A percentile compares a stretch with the other conserved stretches of the same genome.
Evolutionary conservation across 1,140 invertebrate genomes (phyloP).

Genomic region (Nephila pilipes): DNA sequence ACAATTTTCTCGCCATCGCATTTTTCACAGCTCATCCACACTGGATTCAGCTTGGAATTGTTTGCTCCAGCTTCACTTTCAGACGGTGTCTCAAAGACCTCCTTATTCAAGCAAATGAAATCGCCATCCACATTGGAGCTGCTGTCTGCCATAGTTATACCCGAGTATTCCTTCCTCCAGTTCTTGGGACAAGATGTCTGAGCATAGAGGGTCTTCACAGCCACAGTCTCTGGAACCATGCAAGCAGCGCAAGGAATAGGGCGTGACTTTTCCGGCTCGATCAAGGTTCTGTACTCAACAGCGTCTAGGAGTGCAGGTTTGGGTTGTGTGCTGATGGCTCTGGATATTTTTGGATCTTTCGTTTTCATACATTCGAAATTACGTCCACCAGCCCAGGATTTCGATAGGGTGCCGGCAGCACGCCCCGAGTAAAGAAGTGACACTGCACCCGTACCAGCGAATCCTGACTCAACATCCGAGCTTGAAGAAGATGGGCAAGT

Average conservation of each 20-base stretch:
- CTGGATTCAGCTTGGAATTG: slow-evolving; percentile 45
- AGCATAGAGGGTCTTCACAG: slow-evolving; percentile 44
- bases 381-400: slow-evolving; percentile 52
- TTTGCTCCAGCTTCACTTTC: neutral
- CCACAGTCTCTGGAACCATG: neutral
- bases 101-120: slow-evolving; percentile 74
- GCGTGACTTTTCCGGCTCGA: slow-evolving; percentile 35
- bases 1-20: slow-evolving; percentile 56
- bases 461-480: neutral
- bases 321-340: neutral
- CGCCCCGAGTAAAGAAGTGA: slow-evolving; percentile 19
- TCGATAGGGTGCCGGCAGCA: slow-evolving; percentile 22
- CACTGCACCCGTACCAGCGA: neutral
- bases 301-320: slow-evolving; percentile 47
- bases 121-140: slow-evolving; percentile 44
- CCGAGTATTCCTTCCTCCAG: slow-evolving; percentile 59
- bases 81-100: neutral
- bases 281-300: slow-evolving; percentile 28
- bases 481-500: neutral
- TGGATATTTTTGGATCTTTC: neutral
- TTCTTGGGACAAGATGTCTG: slow-evolving; percentile 39
- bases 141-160: slow-evolving; percentile 58
- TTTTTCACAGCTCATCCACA: slow-evolving; percentile 64
- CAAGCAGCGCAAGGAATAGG: slow-evolving; percentile 58
- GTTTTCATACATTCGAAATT: slow-evolving; percentile 41